A percentile compares a stretch with the other conserved stretches of the same genome.
Conservation (phyloP, 2,888 invertebrate species). For the Ophion obscuratus region DNA sequence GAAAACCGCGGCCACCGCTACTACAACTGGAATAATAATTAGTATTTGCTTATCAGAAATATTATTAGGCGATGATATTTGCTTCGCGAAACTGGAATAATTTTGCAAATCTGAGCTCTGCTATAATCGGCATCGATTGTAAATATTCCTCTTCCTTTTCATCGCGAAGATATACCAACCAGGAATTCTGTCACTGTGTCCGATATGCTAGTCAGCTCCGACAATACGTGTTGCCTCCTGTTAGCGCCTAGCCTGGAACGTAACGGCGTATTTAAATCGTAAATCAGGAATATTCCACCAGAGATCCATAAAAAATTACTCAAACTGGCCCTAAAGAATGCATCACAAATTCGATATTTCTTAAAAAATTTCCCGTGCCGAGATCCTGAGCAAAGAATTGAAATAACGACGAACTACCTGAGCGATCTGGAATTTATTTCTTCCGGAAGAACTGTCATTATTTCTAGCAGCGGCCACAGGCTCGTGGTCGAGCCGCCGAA, state of each 20-base stretch:
- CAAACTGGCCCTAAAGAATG: background rate
- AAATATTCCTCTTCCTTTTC: background rate
- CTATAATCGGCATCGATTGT: background rate
- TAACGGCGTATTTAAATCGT: background rate
- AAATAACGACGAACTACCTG: conserved; percentile 81
- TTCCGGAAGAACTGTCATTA: conserved; percentile 97
- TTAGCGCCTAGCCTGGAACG: conserved; percentile 91
- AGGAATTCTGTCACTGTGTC: conserved; percentile 92
- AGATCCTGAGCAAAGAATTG: background rate
- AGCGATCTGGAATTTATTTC: conserved; percentile 94
- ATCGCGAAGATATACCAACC: conserved; percentile 80
- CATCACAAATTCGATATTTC: background rate
- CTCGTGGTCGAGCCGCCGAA: conserved; percentile 88
- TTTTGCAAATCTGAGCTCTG: no score
- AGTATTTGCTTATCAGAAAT: no score
- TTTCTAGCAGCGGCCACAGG: conserved; percentile 94
- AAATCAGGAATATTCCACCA: background rate
- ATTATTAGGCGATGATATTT: no score
- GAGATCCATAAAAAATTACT: background rate
- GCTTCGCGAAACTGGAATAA: no score
- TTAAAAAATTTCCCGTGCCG: background rate
- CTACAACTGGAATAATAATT: no score
- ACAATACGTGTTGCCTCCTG: conserved; percentile 92
- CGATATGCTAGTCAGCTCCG: conserved; percentile 91
- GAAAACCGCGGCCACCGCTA: background rate